These are phyloP conservation scores for Gonatopus flavifemur DNA, from an alignment of 1,140 invertebrate species.

Conservation along the genomic window DNA sequence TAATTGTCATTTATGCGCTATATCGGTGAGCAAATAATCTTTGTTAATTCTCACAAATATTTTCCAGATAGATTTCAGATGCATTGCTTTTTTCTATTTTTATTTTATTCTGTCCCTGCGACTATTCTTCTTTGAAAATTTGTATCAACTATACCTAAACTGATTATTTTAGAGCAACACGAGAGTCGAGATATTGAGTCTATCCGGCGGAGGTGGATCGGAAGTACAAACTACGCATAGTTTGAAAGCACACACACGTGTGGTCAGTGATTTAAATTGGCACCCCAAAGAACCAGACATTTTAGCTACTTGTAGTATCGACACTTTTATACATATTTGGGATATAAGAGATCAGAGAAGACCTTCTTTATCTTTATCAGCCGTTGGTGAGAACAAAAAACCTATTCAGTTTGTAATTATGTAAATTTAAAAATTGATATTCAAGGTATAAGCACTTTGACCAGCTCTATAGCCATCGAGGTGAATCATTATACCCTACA, in stretches of 20 bases:
- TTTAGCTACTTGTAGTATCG: slow-evolving; percentile 89
- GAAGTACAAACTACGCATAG: slow-evolving; percentile 72
- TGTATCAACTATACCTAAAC: too few species aligned
- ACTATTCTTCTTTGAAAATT: slow-evolving; percentile 15
- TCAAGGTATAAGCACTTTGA: background rate
- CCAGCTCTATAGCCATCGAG: too few species aligned
- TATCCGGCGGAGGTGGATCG: slow-evolving; percentile 59
- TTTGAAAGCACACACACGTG: slow-evolving; percentile 82
- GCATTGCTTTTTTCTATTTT: slow-evolving; percentile 13
- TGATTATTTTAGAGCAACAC: slow-evolving; percentile 72
- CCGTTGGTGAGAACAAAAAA: slow-evolving; percentile 61
- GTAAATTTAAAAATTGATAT: background rate
- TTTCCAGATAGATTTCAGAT: too few species aligned
- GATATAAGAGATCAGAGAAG: slow-evolving; percentile 83
- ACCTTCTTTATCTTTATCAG: slow-evolving; percentile 78
- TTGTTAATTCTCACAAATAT: too few species aligned
- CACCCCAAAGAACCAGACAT: slow-evolving; percentile 86
- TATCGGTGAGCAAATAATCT: slow-evolving; percentile 73
- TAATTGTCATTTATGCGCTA: slow-evolving; percentile 81
- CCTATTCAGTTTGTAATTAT: background rate
- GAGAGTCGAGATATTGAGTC: slow-evolving; percentile 79
- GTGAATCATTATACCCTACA: too few species aligned
- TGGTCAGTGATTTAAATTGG: slow-evolving; percentile 93
- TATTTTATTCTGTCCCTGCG: slow-evolving; percentile 7
- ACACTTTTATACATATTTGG: slow-evolving; percentile 93